Evolutionary conservation across 2,113 vertebrate genomes (phyloP), one percentile per base, ranked within the genome.

Genomic region (Athene noctua): DNA sequence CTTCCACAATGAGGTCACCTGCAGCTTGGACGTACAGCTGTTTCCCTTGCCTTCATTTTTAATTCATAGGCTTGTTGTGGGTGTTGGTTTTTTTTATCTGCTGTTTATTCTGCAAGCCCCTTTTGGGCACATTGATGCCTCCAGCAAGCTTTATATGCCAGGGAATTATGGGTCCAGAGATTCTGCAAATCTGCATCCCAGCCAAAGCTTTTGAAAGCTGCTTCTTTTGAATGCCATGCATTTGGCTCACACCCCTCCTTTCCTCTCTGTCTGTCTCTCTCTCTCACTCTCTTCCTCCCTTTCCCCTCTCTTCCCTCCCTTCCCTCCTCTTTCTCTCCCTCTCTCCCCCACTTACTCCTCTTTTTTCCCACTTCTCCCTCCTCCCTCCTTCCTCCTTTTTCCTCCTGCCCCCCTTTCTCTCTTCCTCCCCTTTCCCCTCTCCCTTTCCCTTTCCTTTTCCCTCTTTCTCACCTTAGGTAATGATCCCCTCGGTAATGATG

Each of bases 201-300:
- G 97, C 95, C 96, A 97, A 97, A 92, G 94, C 95, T 95, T 97
- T 96, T 97, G 95, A 97, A 97, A 97, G 93, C 95, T 93, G 95
- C 96, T 97, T 68, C 94, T 91, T 96, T 97, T 97, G 97, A 96
- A 94, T 94, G 93, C 94, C 92, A 91, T 88, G 81, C 77, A 34
- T 95, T 96, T 96, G 91, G 96, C 94, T 96, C 93, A 1, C 75
- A 65, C 77, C 71, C 92, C 86, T 92, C 72, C 75, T 82, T 82
- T 85, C 85, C 90, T 90, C 88, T 92, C 81, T 86, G 80, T 94
- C 80, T 90, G 47, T 63, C 70, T 94, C 66, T 82, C 66, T 82
- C 86, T 62, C 25, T 19, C 21, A 8, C 65, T 49, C 67, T 62
- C 72, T 36, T 80, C 42, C 51, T 70, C 72, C 54, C 67, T 49